Evolutionary conservation across 2,888 invertebrate species (phyloP).

Genomic region (Agelastica alni): DNA sequence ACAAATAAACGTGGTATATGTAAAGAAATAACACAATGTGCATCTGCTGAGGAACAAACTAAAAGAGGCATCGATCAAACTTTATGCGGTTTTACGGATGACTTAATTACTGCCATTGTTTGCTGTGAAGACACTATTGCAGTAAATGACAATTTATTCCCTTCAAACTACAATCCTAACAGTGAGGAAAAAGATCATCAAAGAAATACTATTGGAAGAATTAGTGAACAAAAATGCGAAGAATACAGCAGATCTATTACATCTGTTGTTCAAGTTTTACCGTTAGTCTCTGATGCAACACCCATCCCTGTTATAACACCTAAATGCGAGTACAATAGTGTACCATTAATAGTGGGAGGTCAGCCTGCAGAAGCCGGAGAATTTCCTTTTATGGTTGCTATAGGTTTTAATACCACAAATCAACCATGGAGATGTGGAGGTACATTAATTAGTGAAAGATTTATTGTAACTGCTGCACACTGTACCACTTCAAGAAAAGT

Average conservation of each 20-base stretch:
- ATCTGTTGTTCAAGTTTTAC: slow-evolving; percentile 60
- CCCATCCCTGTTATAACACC: slow-evolving; percentile 58
- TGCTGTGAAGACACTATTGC: slow-evolving; percentile 47
- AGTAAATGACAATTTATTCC: too few species aligned
- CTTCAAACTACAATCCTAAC: too few species aligned
- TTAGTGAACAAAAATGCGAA: slow-evolving; percentile 68
- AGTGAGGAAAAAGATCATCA: too few species aligned
- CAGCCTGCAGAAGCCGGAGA: slow-evolving; percentile 60
- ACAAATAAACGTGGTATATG: slow-evolving; percentile 43
- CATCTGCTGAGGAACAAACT: slow-evolving; percentile 45
- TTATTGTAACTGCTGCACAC: slow-evolving; percentile 65
- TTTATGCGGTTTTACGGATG: slow-evolving; percentile 45
- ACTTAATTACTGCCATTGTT: slow-evolving; percentile 45
- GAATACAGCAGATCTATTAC: slow-evolving; percentile 60
- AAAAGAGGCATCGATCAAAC: slow-evolving; percentile 46
- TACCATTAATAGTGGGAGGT: slow-evolving; percentile 65
- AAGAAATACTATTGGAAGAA: too few species aligned
- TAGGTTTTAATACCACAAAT: slow-evolving; percentile 51
- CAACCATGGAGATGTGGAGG: slow-evolving; percentile 61
- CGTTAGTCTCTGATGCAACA: slow-evolving; percentile 59
- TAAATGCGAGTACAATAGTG: slow-evolving; percentile 59
- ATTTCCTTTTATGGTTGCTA: slow-evolving; percentile 66
- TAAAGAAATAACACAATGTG: slow-evolving; percentile 45
- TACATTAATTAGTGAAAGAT: slow-evolving; percentile 59
- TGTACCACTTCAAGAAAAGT: slow-evolving; percentile 52